A percentile compares a stretch with the other conserved stretches of the same genome.
phyloP scores from a whole-genome alignment of 2,797 vertebrate species.

The Intellagama lesueurii region DNA sequence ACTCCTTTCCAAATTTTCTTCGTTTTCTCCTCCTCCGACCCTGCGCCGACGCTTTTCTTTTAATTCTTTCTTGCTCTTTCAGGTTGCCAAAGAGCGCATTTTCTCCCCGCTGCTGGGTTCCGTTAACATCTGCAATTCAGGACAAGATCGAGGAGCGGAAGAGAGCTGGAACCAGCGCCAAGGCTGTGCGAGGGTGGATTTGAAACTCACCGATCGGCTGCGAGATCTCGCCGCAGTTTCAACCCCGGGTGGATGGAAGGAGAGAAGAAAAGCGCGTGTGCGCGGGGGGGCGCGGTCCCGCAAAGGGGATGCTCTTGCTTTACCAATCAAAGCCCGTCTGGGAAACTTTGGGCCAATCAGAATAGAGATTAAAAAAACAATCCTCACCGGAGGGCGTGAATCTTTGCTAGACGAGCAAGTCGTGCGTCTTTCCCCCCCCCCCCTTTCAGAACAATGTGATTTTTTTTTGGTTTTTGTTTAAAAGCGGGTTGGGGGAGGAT shows the following conservation, averaged over 20 bases:
- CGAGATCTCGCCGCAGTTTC: neutral
- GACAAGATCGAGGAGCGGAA: neutral
- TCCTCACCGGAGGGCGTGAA: conserved; percentile 21
- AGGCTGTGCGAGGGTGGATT: no score
- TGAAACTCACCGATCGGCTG: neutral
- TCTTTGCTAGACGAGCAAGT: conserved; percentile 17
- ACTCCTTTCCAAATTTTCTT: neutral
- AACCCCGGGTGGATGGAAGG: neutral
- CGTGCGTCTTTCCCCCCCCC: no score
- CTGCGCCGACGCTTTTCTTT: neutral
- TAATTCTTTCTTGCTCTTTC: neutral
- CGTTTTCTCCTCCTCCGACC: no score
- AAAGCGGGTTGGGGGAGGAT: neutral
- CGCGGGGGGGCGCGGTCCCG: no score
- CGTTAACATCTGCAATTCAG: neutral
- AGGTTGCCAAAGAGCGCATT: neutral
- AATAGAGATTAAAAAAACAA: neutral
- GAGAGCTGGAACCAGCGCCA: neutral
- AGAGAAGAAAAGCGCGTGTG: no score
- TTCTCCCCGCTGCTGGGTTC: neutral
- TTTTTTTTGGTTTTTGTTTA: conserved; percentile 9
- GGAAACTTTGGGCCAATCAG: conserved; percentile 69
- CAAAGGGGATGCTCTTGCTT: neutral
- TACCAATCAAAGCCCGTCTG: conserved; percentile 45
- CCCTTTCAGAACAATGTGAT: conserved; percentile 43